Base-by-base conservation (phyloP, 2,113 vertebrate species). In the Menidia beryllina region DNA sequence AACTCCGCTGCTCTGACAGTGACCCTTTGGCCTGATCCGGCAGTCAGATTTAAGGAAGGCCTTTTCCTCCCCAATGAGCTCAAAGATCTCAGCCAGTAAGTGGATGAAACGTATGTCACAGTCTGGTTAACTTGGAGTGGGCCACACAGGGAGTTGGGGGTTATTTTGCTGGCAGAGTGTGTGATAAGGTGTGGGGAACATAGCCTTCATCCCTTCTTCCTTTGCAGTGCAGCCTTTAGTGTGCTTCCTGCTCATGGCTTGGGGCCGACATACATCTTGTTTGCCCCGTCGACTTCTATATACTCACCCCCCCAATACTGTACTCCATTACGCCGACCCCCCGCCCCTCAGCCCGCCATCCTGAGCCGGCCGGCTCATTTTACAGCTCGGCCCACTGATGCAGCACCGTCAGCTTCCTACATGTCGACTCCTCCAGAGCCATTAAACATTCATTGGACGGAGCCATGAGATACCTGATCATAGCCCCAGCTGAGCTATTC, bases 361-460 rank as follows among this genome's bases (percentile, higher is more conserved):
- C 78, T 52, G 19, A 83, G 82, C 84, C 77, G 71, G 68, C 82
- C 67, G 61, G 39, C 88, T 93, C 92, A 85, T 89, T 87, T 94
- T 92, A 91, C 92, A 89, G 84, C 69, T 65, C 20, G 52, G 79
- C 72, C 86, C 60, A 87, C 88, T 90, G 86, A 92, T 90, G 84
- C 82, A 83, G 88, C 68, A 69, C 76, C 73, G 81, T 89, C 86
- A 86, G 87, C 90, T 84, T 88, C 84, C 85, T 91, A 86, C 66
- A 63, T 45, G 19, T 62, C 47, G 70, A 65, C 89, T 92, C 82
- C 90, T 86, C 81, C 59, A 86, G 60, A 72, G 55, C 72, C 85
- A 93, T 93, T 92, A 93, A 94, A 91, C 85, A 93, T 93, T 93
- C 86, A 94, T 92, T 54, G 73, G 55, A 86, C 69, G 30, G 64